Evolutionary conservation across 2,113 vertebrate genomes (phyloP).

Genomic region (Corythaixoides concolor): DNA sequence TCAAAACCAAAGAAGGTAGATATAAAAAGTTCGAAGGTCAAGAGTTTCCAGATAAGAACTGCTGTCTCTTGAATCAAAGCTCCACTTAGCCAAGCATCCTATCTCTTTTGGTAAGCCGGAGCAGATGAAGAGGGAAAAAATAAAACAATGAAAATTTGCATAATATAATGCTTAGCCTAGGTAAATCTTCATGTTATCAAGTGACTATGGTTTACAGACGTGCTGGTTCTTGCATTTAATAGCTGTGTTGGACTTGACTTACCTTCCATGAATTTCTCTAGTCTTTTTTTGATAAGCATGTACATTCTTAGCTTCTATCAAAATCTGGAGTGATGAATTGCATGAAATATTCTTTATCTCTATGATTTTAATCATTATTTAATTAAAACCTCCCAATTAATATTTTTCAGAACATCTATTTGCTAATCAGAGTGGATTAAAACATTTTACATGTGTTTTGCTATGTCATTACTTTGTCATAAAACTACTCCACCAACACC

Average conservation of each 20-base stretch:
- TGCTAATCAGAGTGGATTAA: neutral
- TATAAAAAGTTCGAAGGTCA: neutral
- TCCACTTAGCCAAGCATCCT: neutral
- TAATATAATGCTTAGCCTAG: neutral
- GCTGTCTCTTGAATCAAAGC: neutral
- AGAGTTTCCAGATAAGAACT: neutral
- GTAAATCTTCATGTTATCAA: neutral
- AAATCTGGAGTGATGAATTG: neutral
- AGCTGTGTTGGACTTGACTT: neutral
- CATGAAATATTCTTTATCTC: neutral
- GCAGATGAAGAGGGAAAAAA: neutral
- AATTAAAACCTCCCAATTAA: neutral
- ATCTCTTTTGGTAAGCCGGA: neutral
- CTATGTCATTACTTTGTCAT: neutral
- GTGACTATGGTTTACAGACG: neutral
- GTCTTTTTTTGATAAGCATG: neutral
- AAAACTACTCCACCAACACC: neutral
- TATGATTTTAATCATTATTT: neutral
- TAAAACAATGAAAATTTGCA: neutral
- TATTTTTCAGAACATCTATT: neutral
- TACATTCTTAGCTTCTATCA: neutral
- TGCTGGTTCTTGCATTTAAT: neutral
- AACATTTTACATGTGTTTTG: neutral
- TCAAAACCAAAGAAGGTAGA: neutral
- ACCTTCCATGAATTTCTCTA: neutral